phyloP scores from a whole-genome alignment of 2,797 vertebrate genomes.

The Podarcis siculus region DNA sequence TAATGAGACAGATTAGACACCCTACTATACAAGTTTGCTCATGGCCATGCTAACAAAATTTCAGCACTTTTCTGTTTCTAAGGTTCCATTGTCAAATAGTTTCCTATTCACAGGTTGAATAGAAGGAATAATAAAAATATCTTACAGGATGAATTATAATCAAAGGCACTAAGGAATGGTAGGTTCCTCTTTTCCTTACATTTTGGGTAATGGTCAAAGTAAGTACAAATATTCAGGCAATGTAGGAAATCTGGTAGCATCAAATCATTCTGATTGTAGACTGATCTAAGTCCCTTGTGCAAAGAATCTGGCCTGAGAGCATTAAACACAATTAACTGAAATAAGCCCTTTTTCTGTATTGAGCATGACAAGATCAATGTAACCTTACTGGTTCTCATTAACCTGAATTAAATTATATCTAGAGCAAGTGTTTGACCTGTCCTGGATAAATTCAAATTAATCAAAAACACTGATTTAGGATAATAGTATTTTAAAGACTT shows the following conservation, averaged over 20 bases:
- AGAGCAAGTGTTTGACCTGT: slow-evolving; percentile 22
- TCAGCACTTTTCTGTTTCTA: slow-evolving; percentile 1
- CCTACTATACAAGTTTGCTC: too few species aligned
- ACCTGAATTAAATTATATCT: slow-evolving; percentile 18
- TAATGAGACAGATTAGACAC: not conserved
- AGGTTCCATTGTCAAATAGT: not conserved
- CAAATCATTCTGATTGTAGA: not conserved
- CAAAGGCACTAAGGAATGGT: not conserved
- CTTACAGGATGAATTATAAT: not conserved
- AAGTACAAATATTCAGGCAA: slow-evolving; percentile 10
- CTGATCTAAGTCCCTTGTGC: not conserved
- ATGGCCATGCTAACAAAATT: not conserved
- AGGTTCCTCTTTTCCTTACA: slow-evolving; percentile 1
- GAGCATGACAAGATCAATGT: slow-evolving; percentile 17
- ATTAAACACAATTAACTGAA: slow-evolving; percentile 26
- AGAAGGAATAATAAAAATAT: not conserved
- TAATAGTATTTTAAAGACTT: not conserved
- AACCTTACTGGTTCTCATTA: slow-evolving; percentile 20
- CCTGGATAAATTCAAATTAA: slow-evolving; percentile 26
- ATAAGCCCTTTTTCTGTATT: not conserved
- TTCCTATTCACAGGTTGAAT: not conserved
- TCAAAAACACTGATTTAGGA: not conserved
- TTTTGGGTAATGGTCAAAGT: too few species aligned
- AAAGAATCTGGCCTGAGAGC: not conserved
- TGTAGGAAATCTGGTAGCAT: not conserved